Base-by-base conservation (phyloP, 2,113 vertebrate species). In the Boleophthalmus pectinirostris region DNA sequence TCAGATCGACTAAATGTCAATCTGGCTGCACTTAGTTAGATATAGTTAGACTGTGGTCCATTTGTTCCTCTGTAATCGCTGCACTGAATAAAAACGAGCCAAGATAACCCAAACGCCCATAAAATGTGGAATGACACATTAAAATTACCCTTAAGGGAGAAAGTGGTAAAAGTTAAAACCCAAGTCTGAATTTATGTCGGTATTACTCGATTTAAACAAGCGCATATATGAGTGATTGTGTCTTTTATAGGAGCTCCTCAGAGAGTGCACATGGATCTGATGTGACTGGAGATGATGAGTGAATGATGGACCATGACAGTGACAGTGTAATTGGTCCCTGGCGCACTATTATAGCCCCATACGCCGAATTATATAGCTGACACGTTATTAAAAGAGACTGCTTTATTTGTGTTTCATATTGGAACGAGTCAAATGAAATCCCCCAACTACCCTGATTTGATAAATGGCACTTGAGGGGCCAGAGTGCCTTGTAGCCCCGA, bases 321-420 rank as follows among this genome's bases (percentile, higher is more conserved):
- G 74, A 84, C 70, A 69, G 70, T 49, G 68, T 86, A 87, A 91
- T 78, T 88, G 86, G 85, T 83, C 87, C 75, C 86, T 25, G 57
- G 23, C 46, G 75, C 72, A 14, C 56, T 65, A 80, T 86, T 84
- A 78, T 71, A 80, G 70, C 75, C n/a, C 63, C 68, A 83, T 78
- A 82, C 45, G 74, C 72, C 69, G 69, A 77, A 72, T 53, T 73
- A 73, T 64, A 75, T 85, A 63, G 51, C 75, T 54, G 76, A 78
- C 82, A 78, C 81, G 38, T 74, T 73, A 80, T 87, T 87, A 78
- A 84, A 81, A 79, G 24, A 73, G 21, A 66, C 73, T 46, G 77
- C 58, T 51, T 74, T 75, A 78, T 85, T 84, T 87, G 77, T 63
- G 72, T 73, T 82, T 77, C 66, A 77, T 70, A 73, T 75, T 82